phyloP scores from a whole-genome alignment of 2,797 vertebrate genomes.

The Margarornis squamiger region DNA sequence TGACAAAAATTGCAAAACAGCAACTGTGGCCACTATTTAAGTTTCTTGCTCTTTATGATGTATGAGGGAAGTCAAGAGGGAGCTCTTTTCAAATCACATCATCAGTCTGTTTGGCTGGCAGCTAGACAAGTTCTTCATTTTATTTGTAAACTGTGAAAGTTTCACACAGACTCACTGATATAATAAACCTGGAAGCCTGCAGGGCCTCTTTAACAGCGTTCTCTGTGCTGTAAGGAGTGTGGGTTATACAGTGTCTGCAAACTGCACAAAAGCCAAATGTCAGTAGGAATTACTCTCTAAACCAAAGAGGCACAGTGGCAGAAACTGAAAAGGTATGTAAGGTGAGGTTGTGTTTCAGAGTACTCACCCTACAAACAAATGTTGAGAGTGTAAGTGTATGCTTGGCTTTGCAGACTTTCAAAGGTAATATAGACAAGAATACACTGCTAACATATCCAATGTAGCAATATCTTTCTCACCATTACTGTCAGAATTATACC shows the following conservation, averaged over 20 bases:
- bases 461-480: neutral
- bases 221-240: neutral
- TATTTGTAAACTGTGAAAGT: conserved; percentile 63
- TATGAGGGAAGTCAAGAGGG: neutral
- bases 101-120: conserved; percentile 19
- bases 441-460: neutral
- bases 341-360: neutral
- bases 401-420: neutral
- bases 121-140: conserved; percentile 19
- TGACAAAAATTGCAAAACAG: conserved; percentile 26
- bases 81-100: neutral
- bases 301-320: neutral
- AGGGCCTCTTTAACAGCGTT: neutral
- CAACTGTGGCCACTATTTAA: conserved; percentile 35
- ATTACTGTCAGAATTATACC: neutral
- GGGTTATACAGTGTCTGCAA: neutral
- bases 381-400: neutral
- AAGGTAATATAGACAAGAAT: neutral
- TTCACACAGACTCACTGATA: neutral
- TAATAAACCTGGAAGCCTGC: conserved; percentile 31
- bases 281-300: neutral
- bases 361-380: neutral
- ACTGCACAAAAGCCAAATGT: neutral
- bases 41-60: conserved; percentile 24
- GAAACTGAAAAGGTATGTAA: neutral